These are phyloP conservation scores for Battus philenor DNA, from an alignment of 1,140 invertebrate genomes.

Conservation along the genomic window DNA sequence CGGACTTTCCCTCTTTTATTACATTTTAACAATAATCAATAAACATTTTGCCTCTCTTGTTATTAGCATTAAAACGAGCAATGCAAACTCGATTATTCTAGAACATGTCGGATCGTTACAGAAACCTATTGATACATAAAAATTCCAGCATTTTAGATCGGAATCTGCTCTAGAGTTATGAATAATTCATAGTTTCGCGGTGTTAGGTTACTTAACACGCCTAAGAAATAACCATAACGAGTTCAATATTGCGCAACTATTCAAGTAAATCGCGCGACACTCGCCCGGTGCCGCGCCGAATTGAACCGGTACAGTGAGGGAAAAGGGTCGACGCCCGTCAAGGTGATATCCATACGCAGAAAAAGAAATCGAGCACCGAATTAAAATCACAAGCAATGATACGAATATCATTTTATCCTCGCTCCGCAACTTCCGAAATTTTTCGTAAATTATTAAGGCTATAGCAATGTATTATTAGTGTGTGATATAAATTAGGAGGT, in stretches of 20 bases:
- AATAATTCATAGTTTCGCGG: not conserved
- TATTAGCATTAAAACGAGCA: no score
- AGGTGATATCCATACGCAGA: not conserved
- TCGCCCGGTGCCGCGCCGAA: not conserved
- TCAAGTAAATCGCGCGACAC: not conserved
- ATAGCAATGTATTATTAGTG: no score
- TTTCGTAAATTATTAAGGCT: no score
- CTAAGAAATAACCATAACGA: slow-evolving; percentile 10
- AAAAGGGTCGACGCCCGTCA: not conserved
- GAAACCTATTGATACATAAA: not conserved
- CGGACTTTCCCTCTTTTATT: no score
- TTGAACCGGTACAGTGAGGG: not conserved
- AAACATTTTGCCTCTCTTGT: no score
- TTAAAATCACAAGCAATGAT: not conserved
- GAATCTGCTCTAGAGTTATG: slow-evolving; percentile 1
- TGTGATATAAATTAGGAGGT: not conserved
- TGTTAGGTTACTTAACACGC: slow-evolving; percentile 2
- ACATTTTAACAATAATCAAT: no score
- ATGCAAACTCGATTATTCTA: no score
- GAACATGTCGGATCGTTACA: no score
- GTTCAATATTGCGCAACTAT: slow-evolving; percentile 1
- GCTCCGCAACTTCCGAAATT: not conserved
- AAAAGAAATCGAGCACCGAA: not conserved
- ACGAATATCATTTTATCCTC: not conserved
- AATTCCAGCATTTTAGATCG: not conserved